A percentile compares a stretch with the other conserved stretches of the same genome.
Evolutionary conservation across 2,888 invertebrate species (phyloP).

Genomic region (Lithophane semibrunnea): DNA sequence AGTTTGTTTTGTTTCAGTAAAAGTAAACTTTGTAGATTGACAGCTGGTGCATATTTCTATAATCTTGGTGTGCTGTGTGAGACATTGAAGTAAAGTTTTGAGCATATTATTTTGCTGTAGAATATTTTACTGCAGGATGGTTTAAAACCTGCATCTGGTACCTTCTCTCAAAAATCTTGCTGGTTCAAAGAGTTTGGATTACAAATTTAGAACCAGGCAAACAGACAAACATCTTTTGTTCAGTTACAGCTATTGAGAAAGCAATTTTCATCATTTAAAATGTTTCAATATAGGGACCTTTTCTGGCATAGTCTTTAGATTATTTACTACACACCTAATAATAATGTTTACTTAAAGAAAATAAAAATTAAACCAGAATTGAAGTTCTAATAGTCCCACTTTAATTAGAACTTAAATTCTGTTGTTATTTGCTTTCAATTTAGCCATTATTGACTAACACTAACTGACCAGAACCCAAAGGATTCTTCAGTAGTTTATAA

Average conservation of each 20-base stretch:
- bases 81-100: not conserved
- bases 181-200: not conserved
- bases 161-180: not conserved
- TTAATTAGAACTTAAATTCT: not conserved
- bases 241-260: not conserved
- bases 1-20: constrained; percentile 41
- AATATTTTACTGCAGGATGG: constrained; percentile 4
- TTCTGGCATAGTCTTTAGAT: not conserved
- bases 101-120: not conserved
- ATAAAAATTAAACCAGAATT: too few species aligned
- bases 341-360: not conserved
- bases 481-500: not conserved
- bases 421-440: not conserved
- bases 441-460: not conserved
- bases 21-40: constrained; percentile 47
- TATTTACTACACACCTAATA: not conserved
- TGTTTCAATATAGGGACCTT: not conserved
- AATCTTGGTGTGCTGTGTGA: constrained; percentile 8
- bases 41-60: constrained; percentile 4
- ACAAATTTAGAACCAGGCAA: not conserved
- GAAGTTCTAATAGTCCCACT: too few species aligned
- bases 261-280: not conserved
- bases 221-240: not conserved
- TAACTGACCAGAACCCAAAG: not conserved
- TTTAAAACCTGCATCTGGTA: constrained; percentile 1